Percentiles rank a stretch among this genome's conserved stretches.
These are phyloP conservation scores for Eucera pruinosa DNA, from an alignment of 2,888 invertebrate genomes.

Conservation along the genomic window DNA sequence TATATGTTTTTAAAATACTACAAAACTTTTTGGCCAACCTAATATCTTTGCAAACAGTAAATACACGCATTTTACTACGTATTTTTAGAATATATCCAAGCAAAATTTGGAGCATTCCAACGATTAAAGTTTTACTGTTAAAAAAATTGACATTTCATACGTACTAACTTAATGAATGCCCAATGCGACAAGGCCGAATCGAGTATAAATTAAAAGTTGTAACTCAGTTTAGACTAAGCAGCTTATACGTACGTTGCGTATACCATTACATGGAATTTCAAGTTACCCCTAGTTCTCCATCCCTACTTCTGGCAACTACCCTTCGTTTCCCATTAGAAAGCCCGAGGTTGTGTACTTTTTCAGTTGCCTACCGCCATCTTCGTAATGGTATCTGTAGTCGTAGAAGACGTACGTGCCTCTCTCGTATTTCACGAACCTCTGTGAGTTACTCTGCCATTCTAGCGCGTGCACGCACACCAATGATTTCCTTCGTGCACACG, in stretches of 20 bases:
- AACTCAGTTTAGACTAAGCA: constrained; percentile 60
- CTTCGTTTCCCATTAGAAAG: constrained; percentile 26
- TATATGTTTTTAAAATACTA: too few species aligned
- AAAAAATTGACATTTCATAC: too few species aligned
- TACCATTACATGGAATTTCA: constrained; percentile 21
- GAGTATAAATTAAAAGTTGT: constrained; percentile 57
- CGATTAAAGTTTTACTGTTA: too few species aligned
- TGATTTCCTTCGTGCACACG: not conserved
- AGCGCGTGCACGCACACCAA: constrained; percentile 26
- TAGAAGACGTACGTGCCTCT: constrained; percentile 68
- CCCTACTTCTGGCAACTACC: constrained; percentile 6
- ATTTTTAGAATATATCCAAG: too few species aligned
- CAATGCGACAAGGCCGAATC: not conserved
- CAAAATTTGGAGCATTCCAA: too few species aligned
- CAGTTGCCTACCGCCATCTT: constrained; percentile 67
- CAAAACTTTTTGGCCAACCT: too few species aligned
- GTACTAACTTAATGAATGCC: too few species aligned
- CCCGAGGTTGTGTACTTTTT: constrained; percentile 65
- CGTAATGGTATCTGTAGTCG: constrained; percentile 67
- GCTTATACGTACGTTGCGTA: constrained; percentile 39
- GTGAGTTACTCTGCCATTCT: constrained; percentile 28
- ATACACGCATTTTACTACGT: too few species aligned
- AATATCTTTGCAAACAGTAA: too few species aligned
- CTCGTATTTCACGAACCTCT: constrained; percentile 25
- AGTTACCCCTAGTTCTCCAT: constrained; percentile 12